Percentiles rank a stretch among this genome's conserved stretches.
Conservation (phyloP, 1,140 invertebrate genomes). For the Cotesia typhae region DNA sequence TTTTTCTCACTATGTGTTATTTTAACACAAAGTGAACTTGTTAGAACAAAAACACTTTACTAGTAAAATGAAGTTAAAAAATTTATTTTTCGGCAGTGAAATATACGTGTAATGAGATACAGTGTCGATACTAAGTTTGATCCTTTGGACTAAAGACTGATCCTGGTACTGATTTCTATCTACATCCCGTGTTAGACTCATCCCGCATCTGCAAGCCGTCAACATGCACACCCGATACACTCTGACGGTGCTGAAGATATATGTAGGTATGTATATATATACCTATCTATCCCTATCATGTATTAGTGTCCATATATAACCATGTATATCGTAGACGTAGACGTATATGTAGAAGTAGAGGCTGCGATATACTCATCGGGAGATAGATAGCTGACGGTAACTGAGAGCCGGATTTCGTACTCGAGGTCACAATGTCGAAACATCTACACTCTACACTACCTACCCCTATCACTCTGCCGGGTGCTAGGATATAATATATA, state of each 20-base stretch:
- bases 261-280: no score
- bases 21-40: no score
- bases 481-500: conserved; percentile 40
- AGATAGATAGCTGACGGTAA: conserved; percentile 40
- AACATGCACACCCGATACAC: not conserved
- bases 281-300: no score
- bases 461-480: conserved; percentile 46
- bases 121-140: not conserved
- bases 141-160: conserved; percentile 2
- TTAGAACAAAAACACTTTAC: no score
- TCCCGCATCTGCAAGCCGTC: conserved; percentile 15
- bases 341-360: not conserved
- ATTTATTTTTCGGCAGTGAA: not conserved
- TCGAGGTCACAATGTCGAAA: conserved; percentile 51
- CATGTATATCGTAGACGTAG: no score
- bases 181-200: not conserved
- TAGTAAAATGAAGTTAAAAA: no score
- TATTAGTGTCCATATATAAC: not conserved
- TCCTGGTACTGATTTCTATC: conserved; percentile 15
- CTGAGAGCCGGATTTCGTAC: conserved; percentile 48
- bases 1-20: no score
- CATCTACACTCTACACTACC: conserved; percentile 22
- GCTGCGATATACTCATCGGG: conserved; percentile 25
- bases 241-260: no score
- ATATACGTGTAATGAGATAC: no score